Percentiles rank a stretch among this genome's conserved stretches.
Conservation (phyloP, 1,140 invertebrate species). For the Carposina sasakii region DNA sequence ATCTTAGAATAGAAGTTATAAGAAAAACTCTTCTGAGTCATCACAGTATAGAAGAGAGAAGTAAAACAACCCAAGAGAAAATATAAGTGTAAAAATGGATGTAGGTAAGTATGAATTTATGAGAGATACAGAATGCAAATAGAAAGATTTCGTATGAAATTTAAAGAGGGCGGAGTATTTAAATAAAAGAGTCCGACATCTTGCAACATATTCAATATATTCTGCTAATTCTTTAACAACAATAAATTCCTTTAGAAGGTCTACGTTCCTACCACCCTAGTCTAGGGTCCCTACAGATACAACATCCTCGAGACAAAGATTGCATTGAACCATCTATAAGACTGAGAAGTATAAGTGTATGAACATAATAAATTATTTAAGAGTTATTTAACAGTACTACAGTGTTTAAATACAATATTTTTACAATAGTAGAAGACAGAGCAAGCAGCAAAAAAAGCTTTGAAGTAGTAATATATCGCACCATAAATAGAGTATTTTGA, state of each 20-base stretch:
- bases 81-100: slow-evolving; percentile 35
- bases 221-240: slow-evolving; percentile 59
- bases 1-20: slow-evolving; percentile 1
- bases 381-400: slow-evolving; percentile 59
- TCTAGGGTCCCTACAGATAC: slow-evolving; percentile 20
- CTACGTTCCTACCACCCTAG: slow-evolving; percentile 44
- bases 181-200: slow-evolving; percentile 62
- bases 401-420: slow-evolving; percentile 57
- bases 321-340: slow-evolving; percentile 67
- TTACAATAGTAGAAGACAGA: slow-evolving; percentile 54
- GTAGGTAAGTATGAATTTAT: slow-evolving; percentile 27
- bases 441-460: slow-evolving; percentile 47
- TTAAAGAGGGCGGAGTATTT: slow-evolving; percentile 41
- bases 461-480: too few species aligned
- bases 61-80: slow-evolving; percentile 39
- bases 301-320: slow-evolving; percentile 66
- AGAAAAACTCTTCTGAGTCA: slow-evolving; percentile 59
- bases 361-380: slow-evolving; percentile 53
- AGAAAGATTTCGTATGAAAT: slow-evolving; percentile 14
- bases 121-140: too few species aligned
- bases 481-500: too few species aligned
- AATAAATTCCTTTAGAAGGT: slow-evolving; percentile 35
- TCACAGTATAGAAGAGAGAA: slow-evolving; percentile 61
- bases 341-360: slow-evolving; percentile 54
- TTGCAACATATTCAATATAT: slow-evolving; percentile 69